phyloP scores from a whole-genome alignment of 2,113 vertebrate species.

The Himantopus leucocephalus region DNA sequence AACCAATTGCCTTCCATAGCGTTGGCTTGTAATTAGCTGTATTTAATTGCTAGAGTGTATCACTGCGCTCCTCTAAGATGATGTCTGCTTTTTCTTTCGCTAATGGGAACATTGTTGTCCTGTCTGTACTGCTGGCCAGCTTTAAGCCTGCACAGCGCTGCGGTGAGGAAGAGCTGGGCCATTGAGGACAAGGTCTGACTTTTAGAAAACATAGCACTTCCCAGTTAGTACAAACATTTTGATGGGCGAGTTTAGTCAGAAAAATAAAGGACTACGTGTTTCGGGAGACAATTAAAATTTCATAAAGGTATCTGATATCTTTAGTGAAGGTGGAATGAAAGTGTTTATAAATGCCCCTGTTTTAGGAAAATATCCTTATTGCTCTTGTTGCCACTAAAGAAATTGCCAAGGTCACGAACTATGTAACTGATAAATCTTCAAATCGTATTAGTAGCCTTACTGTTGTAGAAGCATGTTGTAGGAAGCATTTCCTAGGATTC shows the following conservation, averaged over 20 bases:
- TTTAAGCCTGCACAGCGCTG: too few relatives aligned
- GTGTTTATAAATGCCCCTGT: background rate
- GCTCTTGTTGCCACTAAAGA: background rate
- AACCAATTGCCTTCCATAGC: background rate
- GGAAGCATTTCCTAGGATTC: background rate
- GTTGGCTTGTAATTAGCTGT: background rate
- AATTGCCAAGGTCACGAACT: background rate
- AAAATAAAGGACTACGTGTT: background rate
- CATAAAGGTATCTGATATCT: background rate
- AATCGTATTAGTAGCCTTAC: background rate
- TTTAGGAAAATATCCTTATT: background rate
- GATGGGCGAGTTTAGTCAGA: background rate
- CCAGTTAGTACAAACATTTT: background rate
- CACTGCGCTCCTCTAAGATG: background rate
- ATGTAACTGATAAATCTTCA: background rate
- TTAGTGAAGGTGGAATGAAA: background rate
- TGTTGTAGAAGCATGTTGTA: background rate
- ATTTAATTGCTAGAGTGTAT: background rate
- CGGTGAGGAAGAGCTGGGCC: background rate
- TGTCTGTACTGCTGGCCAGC: background rate
- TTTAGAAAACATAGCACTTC: background rate
- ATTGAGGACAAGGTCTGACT: background rate
- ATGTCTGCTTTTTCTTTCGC: background rate
- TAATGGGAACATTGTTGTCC: background rate
- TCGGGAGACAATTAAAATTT: background rate